Evolutionary conservation across 2,888 invertebrate species (phyloP).

Genomic region (Cataglyphis albicans): DNA sequence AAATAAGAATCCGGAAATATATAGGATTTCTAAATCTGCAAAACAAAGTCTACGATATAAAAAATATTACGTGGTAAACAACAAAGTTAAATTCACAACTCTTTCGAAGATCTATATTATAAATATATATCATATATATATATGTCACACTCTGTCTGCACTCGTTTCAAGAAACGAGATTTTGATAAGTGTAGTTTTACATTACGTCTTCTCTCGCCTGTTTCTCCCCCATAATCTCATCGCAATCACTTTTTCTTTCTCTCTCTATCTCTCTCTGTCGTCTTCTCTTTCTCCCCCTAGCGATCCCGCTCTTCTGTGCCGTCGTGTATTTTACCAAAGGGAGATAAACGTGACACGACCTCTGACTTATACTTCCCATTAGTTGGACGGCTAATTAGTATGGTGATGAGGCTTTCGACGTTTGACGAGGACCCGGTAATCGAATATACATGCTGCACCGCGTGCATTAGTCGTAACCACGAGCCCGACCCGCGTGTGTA

Average conservation of each 20-base stretch:
- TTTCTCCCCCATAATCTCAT: constrained; percentile 53
- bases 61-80: neutral
- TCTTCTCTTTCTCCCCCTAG: neutral
- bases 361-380: constrained; percentile 82
- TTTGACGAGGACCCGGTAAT: constrained; percentile 79
- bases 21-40: neutral
- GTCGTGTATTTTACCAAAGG: constrained; percentile 51
- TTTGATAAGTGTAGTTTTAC: constrained; percentile 19
- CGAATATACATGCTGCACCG: constrained; percentile 73
- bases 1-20: neutral
- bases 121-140: neutral
- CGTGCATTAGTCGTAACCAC: constrained; percentile 63
- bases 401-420: constrained; percentile 81
- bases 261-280: neutral
- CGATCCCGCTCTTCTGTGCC: constrained; percentile 24
- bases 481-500: constrained; percentile 16
- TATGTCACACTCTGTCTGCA: neutral
- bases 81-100: neutral
- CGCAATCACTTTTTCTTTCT: constrained; percentile 29
- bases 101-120: neutral
- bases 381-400: constrained; percentile 80
- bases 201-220: constrained; percentile 39
- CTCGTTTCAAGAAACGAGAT: constrained; percentile 12
- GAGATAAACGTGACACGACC: constrained; percentile 81
- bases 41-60: neutral